Evolutionary conservation across 2,797 vertebrate species (phyloP), one percentile per base, ranked within the genome.

Genomic region (Sarcophilus harrisii): DNA sequence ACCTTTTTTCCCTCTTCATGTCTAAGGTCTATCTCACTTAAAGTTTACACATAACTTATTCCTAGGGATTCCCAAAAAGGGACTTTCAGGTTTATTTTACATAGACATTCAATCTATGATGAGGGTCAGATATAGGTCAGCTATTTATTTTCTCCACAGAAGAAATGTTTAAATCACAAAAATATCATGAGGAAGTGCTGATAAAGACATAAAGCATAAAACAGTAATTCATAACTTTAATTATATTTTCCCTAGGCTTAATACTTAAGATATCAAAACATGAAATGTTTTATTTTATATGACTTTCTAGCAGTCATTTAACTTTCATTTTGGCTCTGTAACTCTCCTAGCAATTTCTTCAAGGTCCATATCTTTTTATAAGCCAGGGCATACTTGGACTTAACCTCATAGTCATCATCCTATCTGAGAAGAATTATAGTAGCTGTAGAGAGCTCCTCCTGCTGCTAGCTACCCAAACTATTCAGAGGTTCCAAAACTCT

Each of bases 1-100:
- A 6, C 2, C 4, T 73, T 21, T 24, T 9, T 2, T 3, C 16
- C 16, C n/a, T 2, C 18, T 24, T 1, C 10, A 11, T 49, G 73
- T 4, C 24, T 81, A 45, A 55, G 10, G 54, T 55, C 54, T 24
- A 24, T 81, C 18, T 81, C 38, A 87, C 24, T 87, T 87, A 45
- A 49, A 45, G 9, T 87, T 87, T 87, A 87, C 9, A 87, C 27
- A 87, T 87, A 38, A 87, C 38, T 87, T 49, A 49, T 87, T 87
- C 73, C 24, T 87, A 87, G 73, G 10, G 24, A 45, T 3, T 87
- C 9, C 38, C 38, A 87, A 87, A 87, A 87, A 87, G 18, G 21
- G 8, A 24, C n/a, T 10, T 81, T 45, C 1, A 24, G 73, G 73
- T 45, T 45, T 14, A 2, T 87, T 45, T 49, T 49, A 27, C 9